These are phyloP conservation scores for Lutjanus argentimaculatus DNA, from an alignment of 2,797 vertebrate species.

Conservation along the genomic window DNA sequence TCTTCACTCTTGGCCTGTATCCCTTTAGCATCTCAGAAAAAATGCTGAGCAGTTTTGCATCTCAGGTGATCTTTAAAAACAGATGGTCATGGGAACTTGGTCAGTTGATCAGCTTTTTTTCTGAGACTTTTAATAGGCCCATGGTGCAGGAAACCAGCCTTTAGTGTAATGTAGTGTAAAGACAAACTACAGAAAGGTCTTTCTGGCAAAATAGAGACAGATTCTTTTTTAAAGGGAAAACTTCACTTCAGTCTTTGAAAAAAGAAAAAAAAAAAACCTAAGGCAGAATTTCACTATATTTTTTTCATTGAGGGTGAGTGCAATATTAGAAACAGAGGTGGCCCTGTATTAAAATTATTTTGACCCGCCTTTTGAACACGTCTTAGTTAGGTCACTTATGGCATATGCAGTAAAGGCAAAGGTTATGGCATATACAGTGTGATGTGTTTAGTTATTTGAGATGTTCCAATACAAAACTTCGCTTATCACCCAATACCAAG, in stretches of 20 bases:
- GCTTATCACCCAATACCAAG: too few relatives aligned
- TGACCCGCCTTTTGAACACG: not conserved
- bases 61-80: not conserved
- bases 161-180: not conserved
- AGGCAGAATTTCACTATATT: not conserved
- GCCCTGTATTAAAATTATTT: not conserved
- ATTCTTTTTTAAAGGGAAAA: not conserved
- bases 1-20: not conserved
- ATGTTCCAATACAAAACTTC: too few relatives aligned
- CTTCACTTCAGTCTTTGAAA: too few relatives aligned
- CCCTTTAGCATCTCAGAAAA: slow-evolving; percentile 8
- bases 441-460: not conserved
- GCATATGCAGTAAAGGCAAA: too few relatives aligned
- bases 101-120: slow-evolving; percentile 16
- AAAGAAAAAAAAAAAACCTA: too few relatives aligned
- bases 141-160: slow-evolving; percentile 31
- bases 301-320: not conserved
- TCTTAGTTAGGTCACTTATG: not conserved
- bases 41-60: not conserved
- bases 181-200: not conserved
- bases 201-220: not conserved
- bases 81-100: not conserved
- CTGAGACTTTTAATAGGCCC: slow-evolving; percentile 5
- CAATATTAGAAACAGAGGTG: not conserved
- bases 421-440: not conserved